phyloP scores from a whole-genome alignment of 2,113 vertebrate species.

The Menura novaehollandiae region DNA sequence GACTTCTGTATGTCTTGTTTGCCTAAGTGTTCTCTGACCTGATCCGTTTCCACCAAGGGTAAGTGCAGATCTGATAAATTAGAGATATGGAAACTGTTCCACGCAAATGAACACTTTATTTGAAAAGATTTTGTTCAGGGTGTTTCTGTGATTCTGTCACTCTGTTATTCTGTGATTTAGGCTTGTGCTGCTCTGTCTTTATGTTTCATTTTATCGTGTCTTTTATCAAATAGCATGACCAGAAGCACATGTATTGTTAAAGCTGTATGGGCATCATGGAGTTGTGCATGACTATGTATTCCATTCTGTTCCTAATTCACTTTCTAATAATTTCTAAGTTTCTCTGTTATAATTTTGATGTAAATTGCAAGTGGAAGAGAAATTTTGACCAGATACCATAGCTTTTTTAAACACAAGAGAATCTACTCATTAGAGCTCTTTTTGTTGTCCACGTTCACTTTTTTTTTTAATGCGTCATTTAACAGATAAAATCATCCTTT shows the following conservation, averaged over 20 bases:
- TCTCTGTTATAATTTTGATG: neutral
- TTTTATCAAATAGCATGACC: neutral
- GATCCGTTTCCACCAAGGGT: neutral
- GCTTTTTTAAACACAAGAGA: neutral
- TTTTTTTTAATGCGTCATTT: neutral
- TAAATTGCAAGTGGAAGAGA: neutral
- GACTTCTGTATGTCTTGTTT: neutral
- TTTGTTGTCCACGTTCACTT: neutral
- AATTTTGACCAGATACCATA: neutral
- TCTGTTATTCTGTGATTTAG: neutral
- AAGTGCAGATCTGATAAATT: neutral
- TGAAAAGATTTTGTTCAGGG: neutral
- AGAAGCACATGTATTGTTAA: neutral
- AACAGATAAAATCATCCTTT: neutral
- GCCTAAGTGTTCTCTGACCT: neutral
- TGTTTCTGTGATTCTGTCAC: neutral
- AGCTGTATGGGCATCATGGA: neutral
- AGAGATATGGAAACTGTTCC: neutral
- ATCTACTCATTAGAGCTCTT: neutral
- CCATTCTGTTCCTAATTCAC: neutral
- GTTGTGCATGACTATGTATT: neutral
- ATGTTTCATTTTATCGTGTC: neutral
- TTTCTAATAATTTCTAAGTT: neutral
- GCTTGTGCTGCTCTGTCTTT: neutral
- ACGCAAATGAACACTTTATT: neutral